These are phyloP conservation scores for Acipenser transmontanus DNA, from an alignment of 2,797 vertebrate genomes.

Conservation along the genomic window DNA sequence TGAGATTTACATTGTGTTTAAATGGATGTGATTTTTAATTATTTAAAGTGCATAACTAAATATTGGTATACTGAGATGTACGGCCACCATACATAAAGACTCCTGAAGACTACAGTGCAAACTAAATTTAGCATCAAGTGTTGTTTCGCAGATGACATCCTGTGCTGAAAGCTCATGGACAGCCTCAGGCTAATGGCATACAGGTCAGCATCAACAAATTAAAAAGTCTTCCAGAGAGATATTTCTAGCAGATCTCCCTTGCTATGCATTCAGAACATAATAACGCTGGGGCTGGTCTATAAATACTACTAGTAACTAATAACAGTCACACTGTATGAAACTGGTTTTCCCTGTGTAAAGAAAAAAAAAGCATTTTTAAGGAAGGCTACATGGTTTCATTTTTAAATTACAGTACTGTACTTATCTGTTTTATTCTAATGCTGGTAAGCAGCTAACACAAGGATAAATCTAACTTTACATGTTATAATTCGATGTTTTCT, in stretches of 20 bases:
- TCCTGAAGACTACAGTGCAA: slow-evolving; percentile 30
- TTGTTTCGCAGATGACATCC: slow-evolving; percentile 41
- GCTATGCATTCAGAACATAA: slow-evolving; percentile 43
- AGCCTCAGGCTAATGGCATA: slow-evolving; percentile 50
- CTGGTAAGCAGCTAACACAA: too few species aligned
- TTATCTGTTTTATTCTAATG: too few species aligned
- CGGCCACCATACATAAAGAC: slow-evolving; percentile 26
- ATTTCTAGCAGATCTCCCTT: slow-evolving; percentile 29
- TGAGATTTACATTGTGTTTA: too few species aligned
- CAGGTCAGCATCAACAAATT: slow-evolving; percentile 58
- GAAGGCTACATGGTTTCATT: too few species aligned
- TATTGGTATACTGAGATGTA: slow-evolving; percentile 32
- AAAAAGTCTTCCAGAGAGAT: slow-evolving; percentile 52
- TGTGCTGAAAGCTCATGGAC: slow-evolving; percentile 42
- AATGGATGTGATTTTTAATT: too few species aligned
- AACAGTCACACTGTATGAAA: too few species aligned
- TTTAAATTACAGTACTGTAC: too few species aligned
- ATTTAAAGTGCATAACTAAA: slow-evolving; percentile 31
- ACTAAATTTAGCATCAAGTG: slow-evolving; percentile 54
- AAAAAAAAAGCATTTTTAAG: too few species aligned
- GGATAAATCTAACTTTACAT: too few species aligned
- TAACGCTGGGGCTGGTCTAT: slow-evolving; percentile 36
- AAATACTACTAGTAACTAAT: slow-evolving; percentile 25
- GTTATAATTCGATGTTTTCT: too few species aligned
- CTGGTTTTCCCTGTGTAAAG: too few species aligned